Evolutionary conservation across 1,140 invertebrate species (phyloP).

Genomic region (Lepidotrigona ventralis): DNA sequence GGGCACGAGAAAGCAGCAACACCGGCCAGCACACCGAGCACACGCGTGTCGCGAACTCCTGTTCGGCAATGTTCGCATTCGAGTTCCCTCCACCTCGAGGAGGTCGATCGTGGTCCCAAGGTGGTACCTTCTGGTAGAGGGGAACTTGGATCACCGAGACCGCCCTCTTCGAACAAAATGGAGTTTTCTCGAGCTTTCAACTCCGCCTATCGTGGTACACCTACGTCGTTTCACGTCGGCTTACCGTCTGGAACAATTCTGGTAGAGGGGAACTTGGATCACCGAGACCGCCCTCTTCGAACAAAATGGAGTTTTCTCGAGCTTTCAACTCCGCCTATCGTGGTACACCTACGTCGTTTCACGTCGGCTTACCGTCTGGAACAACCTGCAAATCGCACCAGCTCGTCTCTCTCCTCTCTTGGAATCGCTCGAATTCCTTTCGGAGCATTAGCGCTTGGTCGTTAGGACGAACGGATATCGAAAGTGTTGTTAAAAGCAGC

Average conservation of each 20-base stretch:
- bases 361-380: not conserved
- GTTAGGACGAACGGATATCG: not conserved
- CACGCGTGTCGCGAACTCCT: conserved; percentile 75
- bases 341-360: conserved; percentile 46
- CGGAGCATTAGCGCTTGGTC: not conserved
- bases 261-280: conserved; percentile 67
- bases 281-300: conserved; percentile 64
- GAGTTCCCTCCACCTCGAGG: conserved; percentile 68
- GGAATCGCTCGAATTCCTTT: not conserved
- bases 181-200: conserved; percentile 52
- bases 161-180: conserved; percentile 74
- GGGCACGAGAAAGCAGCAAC: conserved; percentile 36
- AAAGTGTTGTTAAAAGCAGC: not conserved
- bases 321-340: conserved; percentile 46
- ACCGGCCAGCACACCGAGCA: conserved; percentile 54
- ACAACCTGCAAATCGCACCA: not conserved
- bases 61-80: conserved; percentile 72
- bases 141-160: conserved; percentile 62
- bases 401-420: conserved; percentile 9
- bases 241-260: too few species aligned
- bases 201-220: conserved; percentile 52
- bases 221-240: conserved; percentile 26
- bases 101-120: conserved; percentile 64
- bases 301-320: conserved; percentile 72
- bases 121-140: conserved; percentile 64